These are phyloP conservation scores for Ctenosaura bakeri DNA, from an alignment of 2,797 vertebrate genomes.

Conservation along the genomic window DNA sequence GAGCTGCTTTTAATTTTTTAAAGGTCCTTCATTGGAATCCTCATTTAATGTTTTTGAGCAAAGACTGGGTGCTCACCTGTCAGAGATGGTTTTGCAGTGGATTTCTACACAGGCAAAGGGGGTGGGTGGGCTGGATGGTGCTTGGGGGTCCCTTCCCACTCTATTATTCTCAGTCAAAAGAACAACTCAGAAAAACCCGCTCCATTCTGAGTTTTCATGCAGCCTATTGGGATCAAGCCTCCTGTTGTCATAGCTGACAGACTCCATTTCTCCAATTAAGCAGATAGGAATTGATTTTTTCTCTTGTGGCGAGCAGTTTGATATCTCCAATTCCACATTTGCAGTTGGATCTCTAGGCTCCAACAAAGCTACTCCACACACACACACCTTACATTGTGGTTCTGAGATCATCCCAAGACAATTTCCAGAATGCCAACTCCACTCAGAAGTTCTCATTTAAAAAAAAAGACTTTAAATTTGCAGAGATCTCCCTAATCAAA, in stretches of 20 bases:
- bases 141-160: no score
- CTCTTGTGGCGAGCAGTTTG: neutral
- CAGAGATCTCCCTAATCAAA: no score
- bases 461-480: neutral
- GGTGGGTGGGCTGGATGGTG: no score
- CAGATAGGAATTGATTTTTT: neutral
- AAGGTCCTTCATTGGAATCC: no score
- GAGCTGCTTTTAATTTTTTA: no score
- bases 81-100: no score
- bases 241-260: neutral
- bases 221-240: neutral
- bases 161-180: neutral
- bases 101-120: no score
- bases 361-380: neutral
- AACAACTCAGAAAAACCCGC: neutral
- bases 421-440: neutral
- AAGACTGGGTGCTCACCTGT: no score
- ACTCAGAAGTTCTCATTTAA: neutral
- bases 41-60: no score
- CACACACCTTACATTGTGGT: neutral
- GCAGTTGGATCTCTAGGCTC: neutral
- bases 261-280: neutral
- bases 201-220: neutral
- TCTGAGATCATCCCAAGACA: neutral
- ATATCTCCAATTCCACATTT: neutral